A percentile compares a stretch with the other conserved stretches of the same genome.
Evolutionary conservation across 2,888 invertebrate species (phyloP).

Genomic region (Papilio protenor): DNA sequence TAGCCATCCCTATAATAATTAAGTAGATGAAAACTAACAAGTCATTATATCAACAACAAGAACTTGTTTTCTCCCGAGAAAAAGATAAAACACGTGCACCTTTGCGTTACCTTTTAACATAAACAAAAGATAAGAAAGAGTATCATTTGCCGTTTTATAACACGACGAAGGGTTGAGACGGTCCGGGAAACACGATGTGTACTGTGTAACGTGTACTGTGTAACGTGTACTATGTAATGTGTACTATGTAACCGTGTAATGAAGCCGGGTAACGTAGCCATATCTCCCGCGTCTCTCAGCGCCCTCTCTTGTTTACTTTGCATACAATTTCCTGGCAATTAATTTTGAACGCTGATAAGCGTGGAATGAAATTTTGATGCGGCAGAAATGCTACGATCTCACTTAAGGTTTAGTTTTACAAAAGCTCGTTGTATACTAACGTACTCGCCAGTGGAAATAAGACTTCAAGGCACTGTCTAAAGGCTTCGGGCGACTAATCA

Average conservation of each 20-base stretch:
- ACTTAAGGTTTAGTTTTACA: neutral
- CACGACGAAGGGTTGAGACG: neutral
- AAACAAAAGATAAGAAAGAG: neutral
- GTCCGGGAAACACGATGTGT: neutral
- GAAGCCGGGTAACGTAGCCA: neutral
- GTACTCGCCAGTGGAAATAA: neutral
- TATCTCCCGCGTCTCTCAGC: neutral
- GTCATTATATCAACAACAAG: neutral
- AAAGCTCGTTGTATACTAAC: neutral
- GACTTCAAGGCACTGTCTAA: neutral
- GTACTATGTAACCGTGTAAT: conserved; percentile 4
- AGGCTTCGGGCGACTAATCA: neutral
- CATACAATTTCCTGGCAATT: conserved; percentile 23
- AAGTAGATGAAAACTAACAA: too few relatives aligned
- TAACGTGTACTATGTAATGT: neutral
- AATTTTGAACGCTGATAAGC: conserved; percentile 14
- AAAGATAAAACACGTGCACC: neutral
- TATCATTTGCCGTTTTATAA: neutral
- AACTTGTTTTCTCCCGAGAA: neutral
- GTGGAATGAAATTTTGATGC: conserved; percentile 13
- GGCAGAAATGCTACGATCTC: neutral
- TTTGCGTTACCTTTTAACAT: neutral
- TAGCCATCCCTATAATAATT: neutral
- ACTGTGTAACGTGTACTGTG: neutral
- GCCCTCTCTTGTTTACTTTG: conserved; percentile 25